Evolutionary conservation across 2,113 vertebrate species (phyloP).

Genomic region (Actenoides lindsayi): DNA sequence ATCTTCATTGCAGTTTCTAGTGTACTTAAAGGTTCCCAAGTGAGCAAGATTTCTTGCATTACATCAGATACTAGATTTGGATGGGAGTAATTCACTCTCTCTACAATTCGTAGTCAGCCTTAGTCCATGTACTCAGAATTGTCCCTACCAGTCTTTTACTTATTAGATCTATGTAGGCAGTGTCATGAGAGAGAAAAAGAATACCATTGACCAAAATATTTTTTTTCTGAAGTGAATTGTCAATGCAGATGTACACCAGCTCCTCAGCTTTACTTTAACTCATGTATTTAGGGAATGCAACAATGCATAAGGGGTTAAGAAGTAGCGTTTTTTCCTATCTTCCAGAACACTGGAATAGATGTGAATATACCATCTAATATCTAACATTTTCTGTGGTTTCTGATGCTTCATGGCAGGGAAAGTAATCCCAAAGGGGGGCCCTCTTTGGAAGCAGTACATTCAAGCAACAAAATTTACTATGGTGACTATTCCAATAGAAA

Average conservation of each 20-base stretch:
- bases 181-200: neutral
- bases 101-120: neutral
- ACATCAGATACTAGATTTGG: neutral
- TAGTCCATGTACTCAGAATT: neutral
- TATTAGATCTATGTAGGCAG: neutral
- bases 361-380: neutral
- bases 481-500: neutral
- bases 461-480: neutral
- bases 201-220: neutral
- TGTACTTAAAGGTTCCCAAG: neutral
- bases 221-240: neutral
- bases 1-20: neutral
- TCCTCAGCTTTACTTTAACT: neutral
- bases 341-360: neutral
- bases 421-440: neutral
- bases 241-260: neutral
- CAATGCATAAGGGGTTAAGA: neutral
- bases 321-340: neutral
- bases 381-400: neutral
- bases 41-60: neutral
- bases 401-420: neutral
- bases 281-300: neutral
- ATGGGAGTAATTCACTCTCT: neutral
- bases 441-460: slow-evolving; percentile 5
- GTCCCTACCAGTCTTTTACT: neutral